phyloP scores from a whole-genome alignment of 1,140 invertebrate genomes.

The Temnothorax curvispinosus region DNA sequence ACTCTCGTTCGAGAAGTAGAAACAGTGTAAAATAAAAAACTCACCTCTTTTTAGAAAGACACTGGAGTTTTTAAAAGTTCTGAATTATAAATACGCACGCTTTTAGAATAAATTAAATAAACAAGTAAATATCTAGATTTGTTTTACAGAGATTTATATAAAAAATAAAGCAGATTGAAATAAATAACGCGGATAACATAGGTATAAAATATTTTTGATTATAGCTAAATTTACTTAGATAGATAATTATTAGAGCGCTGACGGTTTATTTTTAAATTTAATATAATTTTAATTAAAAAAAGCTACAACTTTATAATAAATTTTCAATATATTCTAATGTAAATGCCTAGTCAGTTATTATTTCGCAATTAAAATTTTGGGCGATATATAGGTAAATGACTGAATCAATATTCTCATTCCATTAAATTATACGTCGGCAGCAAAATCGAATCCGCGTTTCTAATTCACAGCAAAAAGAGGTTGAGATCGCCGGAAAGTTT shows the following conservation, averaged over 20 bases:
- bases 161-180: background rate
- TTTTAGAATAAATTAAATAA: background rate
- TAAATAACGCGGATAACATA: background rate
- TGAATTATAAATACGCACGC: background rate
- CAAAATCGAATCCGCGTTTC: background rate
- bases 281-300: background rate
- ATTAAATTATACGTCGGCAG: slow-evolving; percentile 31
- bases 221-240: background rate
- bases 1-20: background rate
- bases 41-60: background rate
- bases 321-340: background rate
- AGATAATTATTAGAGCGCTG: background rate
- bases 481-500: slow-evolving; percentile 23
- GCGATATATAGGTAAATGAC: background rate
- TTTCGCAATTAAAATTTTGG: no score
- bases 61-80: background rate
- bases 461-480: slow-evolving; percentile 23
- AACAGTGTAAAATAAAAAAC: background rate
- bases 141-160: background rate
- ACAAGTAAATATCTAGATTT: background rate
- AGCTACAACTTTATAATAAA: background rate
- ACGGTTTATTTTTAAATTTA: background rate
- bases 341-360: background rate
- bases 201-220: background rate
- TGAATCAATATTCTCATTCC: slow-evolving; percentile 24